Conservation (phyloP, 2,113 vertebrate species). For the Paramormyrops kingsleyae region DNA sequence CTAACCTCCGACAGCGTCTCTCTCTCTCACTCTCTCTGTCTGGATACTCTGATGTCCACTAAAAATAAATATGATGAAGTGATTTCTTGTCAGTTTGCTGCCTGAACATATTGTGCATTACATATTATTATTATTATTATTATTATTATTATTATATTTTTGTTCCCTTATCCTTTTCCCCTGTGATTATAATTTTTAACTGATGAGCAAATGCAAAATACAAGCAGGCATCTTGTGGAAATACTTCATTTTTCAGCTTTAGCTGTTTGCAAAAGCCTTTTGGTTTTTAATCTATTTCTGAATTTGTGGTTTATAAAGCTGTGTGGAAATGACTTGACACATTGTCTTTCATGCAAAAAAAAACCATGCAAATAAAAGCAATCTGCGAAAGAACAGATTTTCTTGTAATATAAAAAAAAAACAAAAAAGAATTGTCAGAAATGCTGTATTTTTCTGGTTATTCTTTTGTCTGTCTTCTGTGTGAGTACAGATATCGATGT, state of each 20-base stretch:
- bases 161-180: background rate
- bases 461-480: background rate
- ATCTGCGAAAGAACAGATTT: background rate
- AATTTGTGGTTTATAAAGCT: background rate
- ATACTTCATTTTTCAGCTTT: background rate
- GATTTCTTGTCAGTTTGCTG: background rate
- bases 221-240: background rate
- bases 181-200: background rate
- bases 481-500: background rate
- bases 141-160: no score
- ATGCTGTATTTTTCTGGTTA: background rate
- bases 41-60: background rate
- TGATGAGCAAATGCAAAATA: background rate
- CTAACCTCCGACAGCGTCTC: background rate
- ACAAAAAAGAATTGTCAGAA: background rate
- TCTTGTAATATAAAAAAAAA: background rate
- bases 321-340: background rate
- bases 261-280: background rate
- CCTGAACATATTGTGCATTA: background rate
- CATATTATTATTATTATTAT: background rate
- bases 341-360: background rate
- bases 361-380: background rate
- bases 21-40: background rate
- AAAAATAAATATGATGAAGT: slow-evolving; percentile 14
- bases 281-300: background rate